These are phyloP conservation scores for Pantherophis vulpinus DNA, from an alignment of 2,797 vertebrate species.

Conservation along the genomic window DNA sequence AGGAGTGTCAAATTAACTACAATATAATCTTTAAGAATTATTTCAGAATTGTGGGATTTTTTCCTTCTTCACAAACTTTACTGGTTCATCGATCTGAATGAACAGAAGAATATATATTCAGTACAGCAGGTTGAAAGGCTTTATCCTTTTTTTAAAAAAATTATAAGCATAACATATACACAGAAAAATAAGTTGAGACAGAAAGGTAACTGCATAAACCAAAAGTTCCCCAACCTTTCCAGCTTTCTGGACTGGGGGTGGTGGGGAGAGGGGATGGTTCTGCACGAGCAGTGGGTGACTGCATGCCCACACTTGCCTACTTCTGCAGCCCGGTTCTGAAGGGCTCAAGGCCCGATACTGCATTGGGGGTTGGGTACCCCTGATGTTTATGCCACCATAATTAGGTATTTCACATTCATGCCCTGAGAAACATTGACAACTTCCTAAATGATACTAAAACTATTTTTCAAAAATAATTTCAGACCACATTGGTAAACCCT, in stretches of 20 bases:
- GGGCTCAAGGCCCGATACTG: neutral
- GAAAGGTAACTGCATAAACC: neutral
- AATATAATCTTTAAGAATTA: neutral
- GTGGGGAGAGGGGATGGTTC: no score
- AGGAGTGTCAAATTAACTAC: neutral
- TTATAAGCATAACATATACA: neutral
- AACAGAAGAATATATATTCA: neutral
- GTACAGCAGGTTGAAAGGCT: neutral
- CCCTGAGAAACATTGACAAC: no score
- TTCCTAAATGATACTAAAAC: no score
- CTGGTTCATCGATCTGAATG: neutral
- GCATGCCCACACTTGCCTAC: neutral
- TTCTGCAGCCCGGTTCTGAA: neutral
- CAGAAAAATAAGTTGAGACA: neutral
- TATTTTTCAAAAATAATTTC: no score
- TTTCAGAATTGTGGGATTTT: neutral
- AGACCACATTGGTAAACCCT: no score
- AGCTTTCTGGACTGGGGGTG: neutral
- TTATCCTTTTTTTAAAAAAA: neutral
- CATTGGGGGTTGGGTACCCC: neutral
- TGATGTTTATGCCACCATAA: neutral
- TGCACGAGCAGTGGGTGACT: accelerated
- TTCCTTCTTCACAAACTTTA: neutral
- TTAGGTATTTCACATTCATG: no score
- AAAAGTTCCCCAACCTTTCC: neutral